phyloP scores from a whole-genome alignment of 2,888 invertebrate species.

The Sisyra terminalis region DNA sequence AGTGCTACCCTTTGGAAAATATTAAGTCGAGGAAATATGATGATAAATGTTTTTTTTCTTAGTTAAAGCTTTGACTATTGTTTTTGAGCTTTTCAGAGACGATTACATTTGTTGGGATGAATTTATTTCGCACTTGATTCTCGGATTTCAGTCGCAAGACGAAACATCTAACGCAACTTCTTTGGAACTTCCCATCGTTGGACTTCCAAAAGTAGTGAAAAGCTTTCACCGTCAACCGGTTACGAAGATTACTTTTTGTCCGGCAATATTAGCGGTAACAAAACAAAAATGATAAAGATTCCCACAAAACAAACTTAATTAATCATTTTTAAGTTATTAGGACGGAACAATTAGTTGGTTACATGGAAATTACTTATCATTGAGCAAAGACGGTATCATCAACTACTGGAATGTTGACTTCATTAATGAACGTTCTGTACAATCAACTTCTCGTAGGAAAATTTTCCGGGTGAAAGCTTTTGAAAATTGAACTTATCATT shows the following conservation, averaged over 20 bases:
- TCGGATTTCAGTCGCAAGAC: slow-evolving; percentile 54
- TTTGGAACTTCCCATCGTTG: slow-evolving; percentile 44
- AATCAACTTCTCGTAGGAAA: slow-evolving; percentile 43
- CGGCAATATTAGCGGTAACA: slow-evolving; percentile 35
- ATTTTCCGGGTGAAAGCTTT: background rate
- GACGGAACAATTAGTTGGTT: slow-evolving; percentile 37
- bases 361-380: slow-evolving; percentile 55
- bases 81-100: slow-evolving; percentile 25
- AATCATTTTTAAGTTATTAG: slow-evolving; percentile 16
- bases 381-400: slow-evolving; percentile 58
- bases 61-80: too few relatives aligned
- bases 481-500: slow-evolving; percentile 2
- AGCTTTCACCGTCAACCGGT: slow-evolving; percentile 56
- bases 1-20: too few relatives aligned
- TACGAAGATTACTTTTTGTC: slow-evolving; percentile 43
- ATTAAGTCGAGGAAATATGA: too few relatives aligned
- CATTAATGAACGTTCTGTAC: slow-evolving; percentile 41
- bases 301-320: background rate
- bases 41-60: too few relatives aligned
- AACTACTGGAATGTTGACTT: slow-evolving; percentile 64
- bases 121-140: slow-evolving; percentile 55
- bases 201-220: slow-evolving; percentile 36
- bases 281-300: background rate
- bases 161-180: slow-evolving; percentile 41
- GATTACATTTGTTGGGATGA: slow-evolving; percentile 54